Evolutionary conservation across 2,113 vertebrate genomes (phyloP).

Genomic region (Acrocephalus kingi): DNA sequence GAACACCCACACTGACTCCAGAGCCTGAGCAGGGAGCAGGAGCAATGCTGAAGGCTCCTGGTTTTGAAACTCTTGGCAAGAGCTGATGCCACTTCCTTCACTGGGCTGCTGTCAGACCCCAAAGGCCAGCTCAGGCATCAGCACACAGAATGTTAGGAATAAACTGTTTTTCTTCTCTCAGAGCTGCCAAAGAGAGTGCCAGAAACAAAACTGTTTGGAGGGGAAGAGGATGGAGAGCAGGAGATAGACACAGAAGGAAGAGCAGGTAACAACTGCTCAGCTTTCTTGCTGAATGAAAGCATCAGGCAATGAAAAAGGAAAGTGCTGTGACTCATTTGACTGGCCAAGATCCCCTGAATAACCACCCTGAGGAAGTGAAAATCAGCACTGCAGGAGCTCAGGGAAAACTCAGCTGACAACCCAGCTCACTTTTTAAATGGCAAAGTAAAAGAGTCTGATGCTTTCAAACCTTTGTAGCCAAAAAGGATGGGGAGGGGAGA

Average conservation of each 20-base stretch:
- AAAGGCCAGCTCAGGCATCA: not conserved
- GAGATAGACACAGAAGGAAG: not conserved
- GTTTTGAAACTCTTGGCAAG: not conserved
- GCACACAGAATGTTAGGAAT: not conserved
- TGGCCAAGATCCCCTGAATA: constrained; percentile 1
- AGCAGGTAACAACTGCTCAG: not conserved
- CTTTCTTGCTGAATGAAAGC: not conserved
- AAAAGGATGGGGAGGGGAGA: not conserved
- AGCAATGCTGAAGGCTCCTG: not conserved
- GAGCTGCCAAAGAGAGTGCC: not conserved
- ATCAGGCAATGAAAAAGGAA: not conserved
- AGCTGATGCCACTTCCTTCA: not conserved
- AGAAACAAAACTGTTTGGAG: not conserved
- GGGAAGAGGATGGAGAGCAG: not conserved
- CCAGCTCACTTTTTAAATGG: not conserved
- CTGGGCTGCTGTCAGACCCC: not conserved
- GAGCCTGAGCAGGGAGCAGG: not conserved
- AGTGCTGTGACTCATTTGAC: not conserved
- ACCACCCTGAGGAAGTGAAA: not conserved
- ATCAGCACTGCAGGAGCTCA: not conserved
- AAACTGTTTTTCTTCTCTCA: not conserved
- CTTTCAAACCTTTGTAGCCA: not conserved
- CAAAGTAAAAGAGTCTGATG: not conserved
- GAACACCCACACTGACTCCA: not conserved
- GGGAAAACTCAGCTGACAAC: constrained; percentile 15